Percentiles rank a stretch among this genome's conserved stretches.
Evolutionary conservation across 2,113 vertebrate species (phyloP).

Genomic region (Epinephelus moara): DNA sequence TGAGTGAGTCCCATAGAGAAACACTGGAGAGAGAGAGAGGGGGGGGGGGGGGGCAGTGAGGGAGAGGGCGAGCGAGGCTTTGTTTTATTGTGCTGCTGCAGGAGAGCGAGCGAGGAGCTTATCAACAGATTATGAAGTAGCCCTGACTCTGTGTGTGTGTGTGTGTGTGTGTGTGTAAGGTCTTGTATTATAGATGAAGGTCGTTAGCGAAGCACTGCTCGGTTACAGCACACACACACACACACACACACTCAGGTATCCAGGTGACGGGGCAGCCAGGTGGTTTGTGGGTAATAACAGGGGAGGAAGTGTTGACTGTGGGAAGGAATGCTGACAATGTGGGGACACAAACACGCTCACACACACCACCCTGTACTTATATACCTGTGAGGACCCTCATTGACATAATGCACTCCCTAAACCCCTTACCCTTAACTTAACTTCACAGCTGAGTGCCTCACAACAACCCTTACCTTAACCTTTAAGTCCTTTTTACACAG

Average conservation of each 20-base stretch:
- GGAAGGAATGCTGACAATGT: constrained; percentile 70
- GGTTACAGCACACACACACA: constrained; percentile 46
- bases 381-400: too few species aligned
- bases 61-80: background rate
- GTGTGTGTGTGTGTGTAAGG: constrained; percentile 20
- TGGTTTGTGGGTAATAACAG: constrained; percentile 78
- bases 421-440: too few species aligned
- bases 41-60: background rate
- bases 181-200: constrained; percentile 69
- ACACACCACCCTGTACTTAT: background rate
- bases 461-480: too few species aligned
- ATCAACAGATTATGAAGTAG: constrained; percentile 64
- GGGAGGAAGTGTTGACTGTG: constrained; percentile 58
- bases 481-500: too few species aligned
- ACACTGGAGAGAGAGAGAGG: constrained; percentile 9
- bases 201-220: constrained; percentile 43
- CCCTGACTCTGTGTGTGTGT: background rate
- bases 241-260: constrained; percentile 59
- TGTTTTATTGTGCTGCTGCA: background rate
- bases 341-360: constrained; percentile 7
- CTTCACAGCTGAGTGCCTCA: too few species aligned
- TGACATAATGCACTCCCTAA: too few species aligned
- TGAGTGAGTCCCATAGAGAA: constrained; percentile 86
- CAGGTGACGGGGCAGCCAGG: constrained; percentile 67
- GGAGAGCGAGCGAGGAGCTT: constrained; percentile 25